Conservation (phyloP, 2,113 vertebrate genomes). For the Pelodiscus sinensis region DNA sequence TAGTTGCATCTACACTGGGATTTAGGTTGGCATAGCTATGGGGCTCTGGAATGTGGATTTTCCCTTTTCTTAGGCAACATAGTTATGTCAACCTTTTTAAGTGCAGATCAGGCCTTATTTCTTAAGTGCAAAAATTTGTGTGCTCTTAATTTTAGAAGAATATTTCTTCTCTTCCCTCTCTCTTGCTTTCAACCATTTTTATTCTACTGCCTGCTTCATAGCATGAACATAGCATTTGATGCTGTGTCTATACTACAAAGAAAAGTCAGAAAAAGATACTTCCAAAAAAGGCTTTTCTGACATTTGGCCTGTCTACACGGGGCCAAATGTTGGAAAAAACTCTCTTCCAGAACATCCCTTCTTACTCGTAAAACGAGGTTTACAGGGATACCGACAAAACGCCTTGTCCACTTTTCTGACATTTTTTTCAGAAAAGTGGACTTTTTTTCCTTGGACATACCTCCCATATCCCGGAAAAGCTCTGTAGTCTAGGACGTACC, state of each 20-base stretch:
- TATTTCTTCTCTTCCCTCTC: conserved; percentile 14
- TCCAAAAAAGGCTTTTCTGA: too few species aligned
- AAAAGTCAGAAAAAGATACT: too few species aligned
- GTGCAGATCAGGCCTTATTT: conserved; percentile 31
- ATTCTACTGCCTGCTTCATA: conserved; percentile 7
- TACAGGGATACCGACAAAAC: too few species aligned
- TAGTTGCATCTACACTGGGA: background rate
- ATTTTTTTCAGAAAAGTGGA: too few species aligned
- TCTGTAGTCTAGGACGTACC: background rate
- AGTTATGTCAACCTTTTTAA: background rate
- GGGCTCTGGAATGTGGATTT: background rate
- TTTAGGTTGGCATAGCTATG: background rate
- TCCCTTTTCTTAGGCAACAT: background rate
- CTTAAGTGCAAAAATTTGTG: conserved; percentile 64
- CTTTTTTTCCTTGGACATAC: too few species aligned
- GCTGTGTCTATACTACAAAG: too few species aligned
- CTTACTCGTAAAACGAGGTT: too few species aligned
- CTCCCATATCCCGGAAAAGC: too few species aligned
- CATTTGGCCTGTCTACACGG: too few species aligned
- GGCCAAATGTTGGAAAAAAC: too few species aligned
- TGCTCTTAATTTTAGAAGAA: conserved; percentile 55
- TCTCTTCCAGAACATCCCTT: too few species aligned
- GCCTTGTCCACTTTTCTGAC: too few species aligned
- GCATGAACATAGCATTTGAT: background rate
- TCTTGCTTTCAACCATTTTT: background rate